Evolutionary conservation across 2,888 invertebrate species (phyloP), one percentile per base, ranked within the genome.

Genomic region (Mycogona germanica): DNA sequence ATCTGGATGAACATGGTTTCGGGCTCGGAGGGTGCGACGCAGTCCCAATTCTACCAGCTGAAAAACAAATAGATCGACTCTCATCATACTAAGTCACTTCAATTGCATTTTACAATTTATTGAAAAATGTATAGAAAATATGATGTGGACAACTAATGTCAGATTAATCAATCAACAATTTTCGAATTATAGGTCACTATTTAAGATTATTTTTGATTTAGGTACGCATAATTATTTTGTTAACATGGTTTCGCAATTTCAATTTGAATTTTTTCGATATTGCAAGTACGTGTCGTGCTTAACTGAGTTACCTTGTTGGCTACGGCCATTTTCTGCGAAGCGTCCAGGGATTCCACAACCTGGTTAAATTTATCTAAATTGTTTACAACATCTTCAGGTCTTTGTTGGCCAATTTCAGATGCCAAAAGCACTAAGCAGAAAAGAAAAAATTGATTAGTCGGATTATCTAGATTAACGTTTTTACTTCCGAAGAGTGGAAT

Each of bases 321-420:
- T 7, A 48, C 26, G 48, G 48, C 48, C 48, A 37, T 48, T n/a
- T 19, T 29, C 37, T 48, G 48, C n/a, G 35, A 30, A 19, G 19
- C 26, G 12, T 29, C 30, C 21, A 48, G 26, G 30, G 21, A 19
- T 19, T 48, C 35, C 12, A 26, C 48, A 9, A 37, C 48, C 21
- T 23, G 19, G 19, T 48, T 48, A 2, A 48, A 30, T 9, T 48
- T 48, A 3, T 29, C 23, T 37, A 48, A 35, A 37, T 29, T 32
- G 26, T 32, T 21, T 17, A 19, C 35, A 3, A 48, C 23, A 30
- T 48, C 48, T 48, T 48, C 48, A 7, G 48, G 19, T 7, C 19
- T 29, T 21, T 35, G 32, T 6, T 7, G 19, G 12, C 19, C 32
- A 48, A 48, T 32, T 12, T 32, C 35, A 32, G 35, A 32, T 32